Percentiles rank a stretch among this genome's conserved stretches.
These are phyloP conservation scores for Potorous gilbertii DNA, from an alignment of 2,797 vertebrate species.

Conservation along the genomic window DNA sequence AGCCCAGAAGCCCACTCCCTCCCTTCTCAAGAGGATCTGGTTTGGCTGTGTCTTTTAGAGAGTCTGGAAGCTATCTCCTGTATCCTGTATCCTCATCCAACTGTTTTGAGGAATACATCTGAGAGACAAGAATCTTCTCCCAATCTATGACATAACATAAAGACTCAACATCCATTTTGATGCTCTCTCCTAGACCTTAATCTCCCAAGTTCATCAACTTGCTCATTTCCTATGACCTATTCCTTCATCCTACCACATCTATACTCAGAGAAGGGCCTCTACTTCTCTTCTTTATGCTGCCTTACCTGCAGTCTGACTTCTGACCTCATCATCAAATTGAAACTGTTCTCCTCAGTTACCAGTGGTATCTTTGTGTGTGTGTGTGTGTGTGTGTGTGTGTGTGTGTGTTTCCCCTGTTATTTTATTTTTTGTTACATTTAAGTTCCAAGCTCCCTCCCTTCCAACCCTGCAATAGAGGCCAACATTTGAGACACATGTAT, in stretches of 20 bases:
- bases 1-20: neutral
- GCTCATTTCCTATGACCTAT: neutral
- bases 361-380: no score
- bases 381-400: no score
- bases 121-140: neutral
- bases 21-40: neutral
- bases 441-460: no score
- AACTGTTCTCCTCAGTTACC: no score
- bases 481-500: neutral
- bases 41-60: neutral
- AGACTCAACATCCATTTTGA: neutral
- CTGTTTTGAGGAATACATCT: neutral
- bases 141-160: neutral
- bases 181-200: neutral
- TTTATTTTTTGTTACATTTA: no score
- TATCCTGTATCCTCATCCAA: neutral
- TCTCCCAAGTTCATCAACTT: neutral
- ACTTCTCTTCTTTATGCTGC: neutral
- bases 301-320: no score
- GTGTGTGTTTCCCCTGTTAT: no score
- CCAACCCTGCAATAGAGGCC: no score
- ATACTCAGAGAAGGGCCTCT: neutral
- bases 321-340: no score
- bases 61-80: neutral
- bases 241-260: neutral